A percentile compares a stretch with the other conserved stretches of the same genome.
phyloP scores from a whole-genome alignment of 2,797 vertebrate species.

The Thunnus albacares region DNA sequence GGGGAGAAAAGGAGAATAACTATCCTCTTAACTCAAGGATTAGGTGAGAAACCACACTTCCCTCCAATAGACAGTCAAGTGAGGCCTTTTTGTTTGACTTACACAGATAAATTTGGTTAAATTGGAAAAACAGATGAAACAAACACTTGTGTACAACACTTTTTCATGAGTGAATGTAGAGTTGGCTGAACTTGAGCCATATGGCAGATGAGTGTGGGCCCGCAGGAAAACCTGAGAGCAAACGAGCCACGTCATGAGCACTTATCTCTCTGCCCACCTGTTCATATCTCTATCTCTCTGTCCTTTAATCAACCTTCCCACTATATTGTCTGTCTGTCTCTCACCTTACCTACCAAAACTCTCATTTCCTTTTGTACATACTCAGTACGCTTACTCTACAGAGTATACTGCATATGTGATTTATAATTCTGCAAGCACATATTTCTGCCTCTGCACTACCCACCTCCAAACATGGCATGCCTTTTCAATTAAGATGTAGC shows the following conservation, averaged over 20 bases:
- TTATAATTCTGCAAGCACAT: conserved; percentile 5
- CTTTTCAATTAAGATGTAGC: conserved; percentile 49
- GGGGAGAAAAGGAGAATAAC: background rate
- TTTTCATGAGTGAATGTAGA: conserved; percentile 8
- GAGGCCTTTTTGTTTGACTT: conserved; percentile 18
- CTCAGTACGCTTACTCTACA: background rate
- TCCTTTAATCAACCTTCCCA: conserved; percentile 38
- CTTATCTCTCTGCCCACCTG: conserved; percentile 60
- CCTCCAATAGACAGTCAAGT: background rate
- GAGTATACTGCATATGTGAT: background rate
- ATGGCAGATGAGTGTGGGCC: conserved; percentile 51
- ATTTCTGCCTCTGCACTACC: conserved; percentile 11
- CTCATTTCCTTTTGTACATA: conserved; percentile 9
- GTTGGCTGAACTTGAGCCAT: conserved; percentile 44
- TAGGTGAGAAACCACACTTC: background rate
- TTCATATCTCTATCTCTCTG: conserved; percentile 31
- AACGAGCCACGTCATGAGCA: conserved; percentile 43
- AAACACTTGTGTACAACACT: conserved; percentile 1
- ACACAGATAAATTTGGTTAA: background rate
- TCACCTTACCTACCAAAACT: background rate
- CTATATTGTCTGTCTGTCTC: conserved; percentile 1
- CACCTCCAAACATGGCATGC: conserved; percentile 28
- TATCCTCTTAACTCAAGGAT: conserved; percentile 2
- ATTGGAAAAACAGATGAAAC: conserved; percentile 20
- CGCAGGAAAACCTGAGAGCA: conserved; percentile 56